Evolutionary conservation across 2,113 vertebrate species (phyloP), one percentile per base, ranked within the genome.

Genomic region (Lichenostomus cassidix): DNA sequence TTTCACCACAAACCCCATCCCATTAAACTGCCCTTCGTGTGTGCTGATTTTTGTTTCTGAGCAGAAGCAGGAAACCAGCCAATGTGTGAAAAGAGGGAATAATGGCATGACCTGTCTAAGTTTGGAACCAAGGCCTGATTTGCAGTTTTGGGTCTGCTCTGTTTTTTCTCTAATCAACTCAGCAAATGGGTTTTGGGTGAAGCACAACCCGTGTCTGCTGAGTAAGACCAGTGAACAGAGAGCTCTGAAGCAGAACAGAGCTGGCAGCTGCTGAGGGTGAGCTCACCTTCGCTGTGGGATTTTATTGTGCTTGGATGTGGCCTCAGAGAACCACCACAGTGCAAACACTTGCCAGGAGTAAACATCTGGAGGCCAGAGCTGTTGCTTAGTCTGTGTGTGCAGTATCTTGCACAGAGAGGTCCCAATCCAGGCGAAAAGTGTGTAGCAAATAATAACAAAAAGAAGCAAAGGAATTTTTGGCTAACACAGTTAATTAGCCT

Each of bases 301-400:
- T 93, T 93, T 75, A 49, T 87, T 86, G 85, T 27, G 56, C 91
- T 94, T 86, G 83, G 86, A 84, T 44, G 39, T 1, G 3, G 92
- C 83, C 88, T 83, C 71, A 62, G 78, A 82, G 95, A 90, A 88
- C 90, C 83, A 75, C 86, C 83, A 29, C 75, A 65, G 85, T 12
- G 62, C 68, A 86, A 53, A 62, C 42, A 17, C 37, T 85, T 2
- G 0, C 85, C 86, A 41, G 85, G 46, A 91, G 53, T 16, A 73
- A 95, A 83, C 87, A 95, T 91, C 87, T 96, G 93, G 95, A 73
- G 67, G 60, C 88, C 95, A 94, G 87, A 93, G 68, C 87, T 73
- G 7, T 47, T 63, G 52, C 53, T 76, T 0, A 0, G 29, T 23
- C 52, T 28, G 20, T 33, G 74, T 83, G 87, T 5, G 1, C 77